phyloP scores from a whole-genome alignment of 2,797 vertebrate species.

The Trematomus bernacchii region DNA sequence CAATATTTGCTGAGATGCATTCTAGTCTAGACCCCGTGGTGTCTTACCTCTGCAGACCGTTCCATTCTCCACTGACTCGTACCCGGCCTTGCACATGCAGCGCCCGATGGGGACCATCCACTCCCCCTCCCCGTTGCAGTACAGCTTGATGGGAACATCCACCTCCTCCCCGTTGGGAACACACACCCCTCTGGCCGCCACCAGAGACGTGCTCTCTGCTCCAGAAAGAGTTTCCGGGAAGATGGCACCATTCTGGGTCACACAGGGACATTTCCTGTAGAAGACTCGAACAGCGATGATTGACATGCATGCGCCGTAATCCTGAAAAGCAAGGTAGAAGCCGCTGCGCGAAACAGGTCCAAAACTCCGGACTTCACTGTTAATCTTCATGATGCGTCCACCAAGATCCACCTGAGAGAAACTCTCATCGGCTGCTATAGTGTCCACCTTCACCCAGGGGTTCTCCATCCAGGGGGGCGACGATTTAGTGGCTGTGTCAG shows the following conservation, averaged over 20 bases:
- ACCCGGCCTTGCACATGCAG: conserved; percentile 94
- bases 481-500: conserved; percentile 88
- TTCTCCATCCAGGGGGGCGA: conserved; percentile 98
- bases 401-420: conserved; percentile 98
- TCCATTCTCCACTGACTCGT: conserved; percentile 90
- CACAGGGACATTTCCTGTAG: conserved; percentile 93
- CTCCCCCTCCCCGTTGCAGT: conserved; percentile 96
- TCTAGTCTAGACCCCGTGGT: background rate
- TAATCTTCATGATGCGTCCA: conserved; percentile 96
- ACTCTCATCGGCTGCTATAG: conserved; percentile 95
- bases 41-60: conserved; percentile 92
- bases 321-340: conserved; percentile 98
- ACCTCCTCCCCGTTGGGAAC: conserved; percentile 95
- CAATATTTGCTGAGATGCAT: background rate
- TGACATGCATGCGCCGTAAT: conserved; percentile 98
- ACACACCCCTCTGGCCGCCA: conserved; percentile 93
- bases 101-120: conserved; percentile 98
- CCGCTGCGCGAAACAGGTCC: conserved; percentile 93
- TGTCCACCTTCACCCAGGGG: conserved; percentile 97
- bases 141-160: conserved; percentile 96
- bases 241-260: conserved; percentile 92
- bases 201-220: conserved; percentile 95
- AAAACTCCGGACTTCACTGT: conserved; percentile 95
- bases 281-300: conserved; percentile 94
- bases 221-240: conserved; percentile 95